A percentile compares a stretch with the other conserved stretches of the same genome.
Evolutionary conservation across 2,888 invertebrate species (phyloP).

Genomic region (Chymomyza amoena): DNA sequence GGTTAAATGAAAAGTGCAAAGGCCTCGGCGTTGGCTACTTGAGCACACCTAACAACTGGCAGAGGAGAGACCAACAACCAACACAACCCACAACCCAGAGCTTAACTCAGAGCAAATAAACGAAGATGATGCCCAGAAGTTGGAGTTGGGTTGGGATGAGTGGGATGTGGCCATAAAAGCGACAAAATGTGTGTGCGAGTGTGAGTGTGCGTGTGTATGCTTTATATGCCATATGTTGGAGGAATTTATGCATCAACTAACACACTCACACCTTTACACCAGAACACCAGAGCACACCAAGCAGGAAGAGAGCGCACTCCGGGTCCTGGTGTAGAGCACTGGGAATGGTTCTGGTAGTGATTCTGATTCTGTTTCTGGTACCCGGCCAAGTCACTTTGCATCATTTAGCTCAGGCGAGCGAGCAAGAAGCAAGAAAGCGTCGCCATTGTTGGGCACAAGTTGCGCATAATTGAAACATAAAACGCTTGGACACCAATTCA

Average conservation of each 20-base stretch:
- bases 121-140: slow-evolving; percentile 13
- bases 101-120: slow-evolving; percentile 37
- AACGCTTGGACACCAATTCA: slow-evolving; percentile 73
- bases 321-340: neutral
- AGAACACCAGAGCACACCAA: neutral
- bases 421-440: slow-evolving; percentile 52
- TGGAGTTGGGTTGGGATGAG: too few relatives aligned
- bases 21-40: slow-evolving; percentile 52
- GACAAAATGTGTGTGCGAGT: slow-evolving; percentile 16
- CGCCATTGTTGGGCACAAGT: slow-evolving; percentile 66
- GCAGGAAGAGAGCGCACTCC: neutral
- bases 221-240: slow-evolving; percentile 41
- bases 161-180: slow-evolving; percentile 7
- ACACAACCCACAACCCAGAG: neutral
- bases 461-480: slow-evolving; percentile 72
- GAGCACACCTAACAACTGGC: slow-evolving; percentile 31
- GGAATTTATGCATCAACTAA: slow-evolving; percentile 64
- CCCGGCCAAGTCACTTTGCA: slow-evolving; percentile 62
- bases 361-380: neutral
- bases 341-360: neutral
- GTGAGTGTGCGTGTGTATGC: slow-evolving; percentile 22
- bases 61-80: neutral
- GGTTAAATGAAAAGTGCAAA: slow-evolving; percentile 44
- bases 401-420: slow-evolving; percentile 54
- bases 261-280: neutral